Evolutionary conservation across 2,888 invertebrate genomes (phyloP).

Genomic region (Lissocephala sabroskyi): DNA sequence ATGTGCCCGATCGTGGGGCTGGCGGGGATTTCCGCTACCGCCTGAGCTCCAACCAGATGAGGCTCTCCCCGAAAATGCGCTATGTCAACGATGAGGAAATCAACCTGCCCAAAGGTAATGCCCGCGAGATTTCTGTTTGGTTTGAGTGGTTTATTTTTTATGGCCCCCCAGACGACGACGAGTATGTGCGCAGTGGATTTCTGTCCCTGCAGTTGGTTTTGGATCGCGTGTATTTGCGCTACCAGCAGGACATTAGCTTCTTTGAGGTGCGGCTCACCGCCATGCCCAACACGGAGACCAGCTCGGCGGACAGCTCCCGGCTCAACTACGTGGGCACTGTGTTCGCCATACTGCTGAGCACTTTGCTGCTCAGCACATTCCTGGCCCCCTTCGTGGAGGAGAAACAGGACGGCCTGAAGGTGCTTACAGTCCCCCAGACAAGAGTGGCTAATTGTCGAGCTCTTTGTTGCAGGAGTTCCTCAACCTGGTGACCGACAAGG

Average conservation of each 20-base stretch:
- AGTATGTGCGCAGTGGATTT: constrained; percentile 74
- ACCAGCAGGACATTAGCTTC: constrained; percentile 21
- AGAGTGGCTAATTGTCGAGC: background rate
- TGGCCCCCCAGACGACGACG: constrained; percentile 66
- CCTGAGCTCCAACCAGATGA: constrained; percentile 71
- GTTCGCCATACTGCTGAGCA: constrained; percentile 56
- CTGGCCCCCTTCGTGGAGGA: constrained; percentile 76
- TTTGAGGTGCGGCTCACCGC: constrained; percentile 47
- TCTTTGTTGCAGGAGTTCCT: constrained; percentile 52
- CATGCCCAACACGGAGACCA: constrained; percentile 50
- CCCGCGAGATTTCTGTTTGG: too few relatives aligned
- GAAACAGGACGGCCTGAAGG: constrained; percentile 76
- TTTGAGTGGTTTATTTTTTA: too few relatives aligned
- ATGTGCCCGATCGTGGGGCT: constrained; percentile 24
- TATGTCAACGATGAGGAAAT: constrained; percentile 66
- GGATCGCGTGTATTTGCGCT: constrained; percentile 75
- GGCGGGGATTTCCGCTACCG: constrained; percentile 67
- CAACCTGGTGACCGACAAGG: constrained; percentile 67
- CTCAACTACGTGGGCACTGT: constrained; percentile 54
- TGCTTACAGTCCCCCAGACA: constrained; percentile 33
- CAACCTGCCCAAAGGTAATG: constrained; percentile 62
- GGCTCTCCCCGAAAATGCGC: constrained; percentile 68
- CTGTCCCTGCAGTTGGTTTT: constrained; percentile 76
- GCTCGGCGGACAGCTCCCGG: constrained; percentile 43
- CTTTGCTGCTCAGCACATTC: constrained; percentile 68